phyloP scores from a whole-genome alignment of 2,797 vertebrate species.

The Falco peregrinus region DNA sequence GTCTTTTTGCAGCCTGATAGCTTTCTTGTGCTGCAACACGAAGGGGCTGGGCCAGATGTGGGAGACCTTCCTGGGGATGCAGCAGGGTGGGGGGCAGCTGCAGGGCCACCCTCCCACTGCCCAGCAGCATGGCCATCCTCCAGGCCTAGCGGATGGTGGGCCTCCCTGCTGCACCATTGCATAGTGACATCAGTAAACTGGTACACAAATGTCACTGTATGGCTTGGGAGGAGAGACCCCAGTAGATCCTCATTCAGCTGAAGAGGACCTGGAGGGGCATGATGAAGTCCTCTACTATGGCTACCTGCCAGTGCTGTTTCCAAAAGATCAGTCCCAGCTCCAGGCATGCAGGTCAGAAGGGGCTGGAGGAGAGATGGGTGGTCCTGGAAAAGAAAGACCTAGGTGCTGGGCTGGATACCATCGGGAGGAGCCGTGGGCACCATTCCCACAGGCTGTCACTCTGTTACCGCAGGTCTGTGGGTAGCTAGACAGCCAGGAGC shows the following conservation, averaged over 20 bases:
- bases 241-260: background rate
- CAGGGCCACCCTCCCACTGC: background rate
- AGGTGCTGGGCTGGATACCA: background rate
- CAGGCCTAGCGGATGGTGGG: fast-evolving
- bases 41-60: too few species aligned
- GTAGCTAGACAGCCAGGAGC: background rate
- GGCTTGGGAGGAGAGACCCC: background rate
- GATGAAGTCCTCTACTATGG: background rate
- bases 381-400: fast-evolving
- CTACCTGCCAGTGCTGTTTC: background rate
- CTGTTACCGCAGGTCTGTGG: too few species aligned
- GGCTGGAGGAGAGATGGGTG: background rate
- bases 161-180: background rate
- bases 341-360: background rate
- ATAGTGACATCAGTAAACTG: fast-evolving
- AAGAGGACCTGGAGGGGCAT: too few species aligned
- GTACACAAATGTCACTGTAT: fast-evolving
- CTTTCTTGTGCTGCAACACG: too few species aligned
- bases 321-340: too few species aligned
- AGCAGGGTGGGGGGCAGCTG: background rate
- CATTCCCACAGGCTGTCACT: background rate
- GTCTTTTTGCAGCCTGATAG: too few species aligned
- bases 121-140: background rate
- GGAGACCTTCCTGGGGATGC: background rate
- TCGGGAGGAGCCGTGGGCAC: too few species aligned